phyloP scores from a whole-genome alignment of 2,888 invertebrate genomes.

The Cephus pygmeus region DNA sequence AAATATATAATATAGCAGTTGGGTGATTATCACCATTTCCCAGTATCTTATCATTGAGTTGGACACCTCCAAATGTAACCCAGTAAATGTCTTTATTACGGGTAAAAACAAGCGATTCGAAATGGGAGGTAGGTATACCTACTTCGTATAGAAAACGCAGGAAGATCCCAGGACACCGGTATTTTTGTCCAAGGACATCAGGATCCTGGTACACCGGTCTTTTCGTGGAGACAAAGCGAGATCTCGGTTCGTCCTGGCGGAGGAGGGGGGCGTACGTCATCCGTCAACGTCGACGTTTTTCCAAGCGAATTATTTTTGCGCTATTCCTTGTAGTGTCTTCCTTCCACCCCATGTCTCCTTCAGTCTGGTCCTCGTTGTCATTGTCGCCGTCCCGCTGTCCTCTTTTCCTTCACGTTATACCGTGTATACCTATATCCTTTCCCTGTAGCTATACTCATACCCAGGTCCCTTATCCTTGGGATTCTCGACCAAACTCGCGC shows the following conservation, averaged over 20 bases:
- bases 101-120: not conserved
- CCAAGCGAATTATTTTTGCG: not conserved
- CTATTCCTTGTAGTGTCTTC: not conserved
- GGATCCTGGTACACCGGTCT: not conserved
- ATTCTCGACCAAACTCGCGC: not conserved
- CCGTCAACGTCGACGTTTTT: slow-evolving; percentile 6
- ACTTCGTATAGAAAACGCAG: not conserved
- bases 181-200: not conserved
- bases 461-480: not conserved
- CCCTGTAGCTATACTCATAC: not conserved
- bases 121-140: not conserved
- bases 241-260: not conserved
- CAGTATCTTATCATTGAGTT: not conserved
- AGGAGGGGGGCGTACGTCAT: not conserved
- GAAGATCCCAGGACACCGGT: not conserved
- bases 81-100: not conserved
- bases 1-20: not conserved
- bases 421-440: not conserved
- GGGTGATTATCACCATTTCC: not conserved
- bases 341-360: not conserved
- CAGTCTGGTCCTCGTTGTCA: not conserved
- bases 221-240: slow-evolving; percentile 2
- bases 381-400: not conserved
- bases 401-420: not conserved
- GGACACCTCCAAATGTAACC: not conserved